A percentile compares a stretch with the other conserved stretches of the same genome.
phyloP scores from a whole-genome alignment of 2,797 vertebrate species.

The Octomys mimax region DNA sequence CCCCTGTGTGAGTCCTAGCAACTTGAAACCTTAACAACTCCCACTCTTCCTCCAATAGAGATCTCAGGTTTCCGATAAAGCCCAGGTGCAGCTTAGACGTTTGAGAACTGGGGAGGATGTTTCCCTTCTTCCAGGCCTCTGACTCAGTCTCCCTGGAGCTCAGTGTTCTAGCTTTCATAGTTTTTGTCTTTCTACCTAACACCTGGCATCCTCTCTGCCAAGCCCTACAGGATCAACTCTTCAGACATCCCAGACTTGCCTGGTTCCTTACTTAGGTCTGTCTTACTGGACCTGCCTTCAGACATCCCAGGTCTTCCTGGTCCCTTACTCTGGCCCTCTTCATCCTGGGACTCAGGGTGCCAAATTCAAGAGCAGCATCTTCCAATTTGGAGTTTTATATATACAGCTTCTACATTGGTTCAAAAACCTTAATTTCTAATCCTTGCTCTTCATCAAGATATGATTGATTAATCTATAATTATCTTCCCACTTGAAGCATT shows the following conservation, averaged over 20 bases:
- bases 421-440: background rate
- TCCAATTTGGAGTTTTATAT: background rate
- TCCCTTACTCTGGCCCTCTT: background rate
- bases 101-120: background rate
- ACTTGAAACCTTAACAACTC: background rate
- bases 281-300: background rate
- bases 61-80: background rate
- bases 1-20: background rate
- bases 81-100: background rate
- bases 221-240: background rate
- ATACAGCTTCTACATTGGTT: background rate
- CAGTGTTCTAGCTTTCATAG: background rate
- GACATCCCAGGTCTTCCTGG: background rate
- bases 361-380: background rate
- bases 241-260: background rate
- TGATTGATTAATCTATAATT: constrained; percentile 9
- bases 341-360: background rate
- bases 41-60: background rate
- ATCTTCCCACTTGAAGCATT: background rate
- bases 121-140: background rate
- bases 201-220: background rate
- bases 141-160: background rate
- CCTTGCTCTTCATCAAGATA: constrained; percentile 10
- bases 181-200: background rate
- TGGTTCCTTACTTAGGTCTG: background rate